Evolutionary conservation across 2,888 invertebrate species (phyloP).

Genomic region (Tiliacea citrago): DNA sequence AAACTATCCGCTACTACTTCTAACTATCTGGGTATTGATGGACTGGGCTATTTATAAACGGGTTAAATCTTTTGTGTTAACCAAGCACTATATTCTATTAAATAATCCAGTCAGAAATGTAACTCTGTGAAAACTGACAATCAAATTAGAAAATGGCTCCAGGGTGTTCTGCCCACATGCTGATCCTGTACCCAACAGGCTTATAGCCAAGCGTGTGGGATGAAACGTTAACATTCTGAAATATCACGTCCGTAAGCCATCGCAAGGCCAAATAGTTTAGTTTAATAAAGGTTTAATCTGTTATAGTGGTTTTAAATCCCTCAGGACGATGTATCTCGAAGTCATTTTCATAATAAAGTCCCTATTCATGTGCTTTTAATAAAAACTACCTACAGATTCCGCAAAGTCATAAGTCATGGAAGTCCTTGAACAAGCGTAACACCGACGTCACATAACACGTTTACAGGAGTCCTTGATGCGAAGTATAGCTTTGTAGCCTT

Average conservation of each 20-base stretch:
- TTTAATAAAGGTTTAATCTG: slow-evolving; percentile 1
- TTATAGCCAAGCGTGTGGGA: slow-evolving; percentile 50
- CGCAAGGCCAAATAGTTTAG: slow-evolving; percentile 5
- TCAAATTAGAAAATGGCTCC: slow-evolving; percentile 32
- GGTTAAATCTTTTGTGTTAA: slow-evolving; percentile 6
- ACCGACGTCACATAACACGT: slow-evolving; percentile 18
- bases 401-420: slow-evolving; percentile 19
- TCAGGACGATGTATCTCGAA: background rate
- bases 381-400: background rate
- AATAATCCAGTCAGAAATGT: no score
- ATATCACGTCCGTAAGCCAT: slow-evolving; percentile 29
- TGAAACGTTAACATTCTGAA: slow-evolving; percentile 25
- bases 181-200: slow-evolving; percentile 30
- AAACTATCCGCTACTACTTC: no score
- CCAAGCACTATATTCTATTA: slow-evolving; percentile 21
- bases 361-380: background rate
- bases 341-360: background rate
- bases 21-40: no score
- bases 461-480: slow-evolving; percentile 54
- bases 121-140: slow-evolving; percentile 27
- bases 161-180: slow-evolving; percentile 41
- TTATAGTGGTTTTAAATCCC: background rate
- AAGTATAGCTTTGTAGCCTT: slow-evolving; percentile 47
- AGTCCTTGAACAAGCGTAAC: slow-evolving; percentile 36
- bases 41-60: slow-evolving; percentile 5